Conservation (phyloP, 2,797 vertebrate species). For the Cirrhinus mrigala region DNA sequence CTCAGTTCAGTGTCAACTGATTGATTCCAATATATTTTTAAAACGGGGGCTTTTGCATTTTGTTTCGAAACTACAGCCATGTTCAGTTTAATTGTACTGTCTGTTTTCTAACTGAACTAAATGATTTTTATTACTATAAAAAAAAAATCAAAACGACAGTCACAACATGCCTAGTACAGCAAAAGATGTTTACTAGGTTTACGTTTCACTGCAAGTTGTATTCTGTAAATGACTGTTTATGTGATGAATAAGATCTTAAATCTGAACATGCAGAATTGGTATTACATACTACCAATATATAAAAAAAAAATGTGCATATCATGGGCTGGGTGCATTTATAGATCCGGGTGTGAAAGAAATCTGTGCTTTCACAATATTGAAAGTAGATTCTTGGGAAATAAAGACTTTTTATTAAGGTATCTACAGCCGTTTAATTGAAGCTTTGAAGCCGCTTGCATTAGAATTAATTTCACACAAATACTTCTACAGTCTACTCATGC, state of each 20-base stretch:
- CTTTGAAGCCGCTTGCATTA: not conserved
- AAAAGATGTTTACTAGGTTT: not conserved
- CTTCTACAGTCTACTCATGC: not conserved
- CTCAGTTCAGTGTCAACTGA: too few relatives aligned
- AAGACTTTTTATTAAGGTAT: not conserved
- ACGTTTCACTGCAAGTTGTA: not conserved
- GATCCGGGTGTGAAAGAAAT: not conserved
- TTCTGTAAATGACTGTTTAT: not conserved
- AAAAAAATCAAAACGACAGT: too few relatives aligned
- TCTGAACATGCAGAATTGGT: not conserved
- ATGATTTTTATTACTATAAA: too few relatives aligned
- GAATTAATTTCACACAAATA: conserved; percentile 7
- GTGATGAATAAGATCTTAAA: not conserved
- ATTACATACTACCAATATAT: not conserved
- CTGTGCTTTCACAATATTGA: not conserved
- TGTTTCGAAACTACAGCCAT: too few relatives aligned
- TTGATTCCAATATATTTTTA: too few relatives aligned
- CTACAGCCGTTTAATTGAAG: not conserved
- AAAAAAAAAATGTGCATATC: too few relatives aligned
- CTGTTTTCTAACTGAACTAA: too few relatives aligned
- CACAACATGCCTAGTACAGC: too few relatives aligned
- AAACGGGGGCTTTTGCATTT: too few relatives aligned
- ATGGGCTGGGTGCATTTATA: not conserved
- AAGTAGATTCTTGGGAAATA: not conserved
- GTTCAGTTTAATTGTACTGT: too few relatives aligned